These are phyloP conservation scores for Promerops cafer DNA, from an alignment of 2,113 vertebrate species.

Conservation along the genomic window DNA sequence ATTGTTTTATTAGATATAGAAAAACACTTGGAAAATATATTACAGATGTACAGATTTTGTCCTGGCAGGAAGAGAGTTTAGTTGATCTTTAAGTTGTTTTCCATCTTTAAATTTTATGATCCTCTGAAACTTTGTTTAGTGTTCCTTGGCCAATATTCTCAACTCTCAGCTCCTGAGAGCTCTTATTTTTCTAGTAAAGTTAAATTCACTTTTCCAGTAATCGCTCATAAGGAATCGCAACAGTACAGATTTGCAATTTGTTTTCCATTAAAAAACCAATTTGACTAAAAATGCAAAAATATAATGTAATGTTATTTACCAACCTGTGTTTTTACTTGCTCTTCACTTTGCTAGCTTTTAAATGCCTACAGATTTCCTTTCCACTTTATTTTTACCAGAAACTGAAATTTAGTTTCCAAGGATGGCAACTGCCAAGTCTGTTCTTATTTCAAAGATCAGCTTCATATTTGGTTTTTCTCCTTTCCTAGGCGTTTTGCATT, in stretches of 20 bases:
- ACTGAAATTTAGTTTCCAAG: neutral
- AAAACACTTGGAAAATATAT: neutral
- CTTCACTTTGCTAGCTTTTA: neutral
- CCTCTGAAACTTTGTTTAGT: neutral
- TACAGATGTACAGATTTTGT: neutral
- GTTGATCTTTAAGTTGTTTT: neutral
- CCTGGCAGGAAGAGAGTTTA: neutral
- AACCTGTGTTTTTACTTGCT: neutral
- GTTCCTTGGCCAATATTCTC: neutral
- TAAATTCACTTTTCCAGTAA: constrained; percentile 3
- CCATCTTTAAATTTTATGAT: neutral
- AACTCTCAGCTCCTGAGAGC: neutral
- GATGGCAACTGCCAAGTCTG: neutral
- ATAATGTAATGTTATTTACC: neutral
- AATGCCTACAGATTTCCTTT: neutral
- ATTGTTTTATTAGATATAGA: neutral
- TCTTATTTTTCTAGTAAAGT: neutral
- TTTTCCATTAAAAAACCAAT: neutral
- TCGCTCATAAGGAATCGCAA: neutral
- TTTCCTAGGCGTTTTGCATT: neutral
- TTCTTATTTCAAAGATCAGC: neutral
- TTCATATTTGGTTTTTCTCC: neutral
- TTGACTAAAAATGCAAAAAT: neutral
- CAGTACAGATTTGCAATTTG: neutral
- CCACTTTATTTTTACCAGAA: neutral